These are phyloP conservation scores for Sibirionetta formosa DNA, from an alignment of 2,797 vertebrate genomes.

Conservation along the genomic window DNA sequence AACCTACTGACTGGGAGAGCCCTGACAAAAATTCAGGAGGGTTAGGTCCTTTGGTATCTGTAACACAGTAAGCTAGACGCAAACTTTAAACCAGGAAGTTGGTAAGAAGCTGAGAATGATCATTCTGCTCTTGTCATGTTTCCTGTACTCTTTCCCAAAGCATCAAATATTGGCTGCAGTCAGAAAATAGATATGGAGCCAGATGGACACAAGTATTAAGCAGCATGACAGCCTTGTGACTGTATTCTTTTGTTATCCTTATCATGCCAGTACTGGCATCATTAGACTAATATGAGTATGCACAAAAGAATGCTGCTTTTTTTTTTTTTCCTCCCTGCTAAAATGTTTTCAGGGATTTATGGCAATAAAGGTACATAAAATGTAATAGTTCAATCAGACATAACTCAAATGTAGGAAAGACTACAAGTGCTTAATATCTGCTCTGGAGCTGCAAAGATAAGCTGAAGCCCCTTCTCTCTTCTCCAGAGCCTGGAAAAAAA, in stretches of 20 bases:
- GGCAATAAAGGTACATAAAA: neutral
- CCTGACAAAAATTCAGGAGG: neutral
- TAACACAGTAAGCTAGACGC: neutral
- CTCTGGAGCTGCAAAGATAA: neutral
- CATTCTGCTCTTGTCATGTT: fast-evolving
- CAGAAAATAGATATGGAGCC: neutral
- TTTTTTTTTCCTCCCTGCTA: neutral
- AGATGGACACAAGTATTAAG: neutral
- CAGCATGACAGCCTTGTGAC: neutral
- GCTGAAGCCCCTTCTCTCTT: neutral
- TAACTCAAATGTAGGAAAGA: neutral
- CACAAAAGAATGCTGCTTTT: neutral
- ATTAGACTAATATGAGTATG: neutral
- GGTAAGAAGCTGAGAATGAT: neutral
- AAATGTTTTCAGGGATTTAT: neutral
- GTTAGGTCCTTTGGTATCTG: neutral
- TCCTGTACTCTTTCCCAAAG: neutral
- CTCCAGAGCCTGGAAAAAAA: neutral
- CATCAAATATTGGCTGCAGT: neutral
- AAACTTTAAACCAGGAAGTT: neutral
- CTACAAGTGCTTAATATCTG: neutral
- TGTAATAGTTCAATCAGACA: neutral
- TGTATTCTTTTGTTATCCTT: neutral
- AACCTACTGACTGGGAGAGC: neutral
- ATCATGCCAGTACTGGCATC: neutral